Percentiles rank a stretch among this genome's conserved stretches.
phyloP scores from a whole-genome alignment of 2,797 vertebrate genomes.

The Lemur catta region DNA sequence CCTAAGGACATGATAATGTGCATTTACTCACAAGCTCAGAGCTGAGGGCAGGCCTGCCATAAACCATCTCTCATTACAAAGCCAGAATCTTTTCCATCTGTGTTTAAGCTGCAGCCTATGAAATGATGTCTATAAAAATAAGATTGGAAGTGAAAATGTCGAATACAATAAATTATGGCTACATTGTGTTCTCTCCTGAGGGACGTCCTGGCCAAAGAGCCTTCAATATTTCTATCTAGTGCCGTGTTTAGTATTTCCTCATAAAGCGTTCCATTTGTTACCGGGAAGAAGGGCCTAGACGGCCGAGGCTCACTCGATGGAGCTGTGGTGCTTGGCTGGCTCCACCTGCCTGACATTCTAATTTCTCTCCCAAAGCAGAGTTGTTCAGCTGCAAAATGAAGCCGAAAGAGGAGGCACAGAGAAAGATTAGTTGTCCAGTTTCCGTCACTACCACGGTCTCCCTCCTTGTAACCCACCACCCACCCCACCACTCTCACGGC shows the following conservation, averaged over 20 bases:
- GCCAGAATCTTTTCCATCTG: conserved; percentile 58
- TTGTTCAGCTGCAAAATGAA: background rate
- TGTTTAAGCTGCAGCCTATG: conserved; percentile 57
- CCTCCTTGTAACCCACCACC: background rate
- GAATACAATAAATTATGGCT: conserved; percentile 55
- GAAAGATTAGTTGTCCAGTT: background rate
- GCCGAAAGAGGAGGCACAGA: background rate
- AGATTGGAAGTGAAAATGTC: conserved; percentile 58
- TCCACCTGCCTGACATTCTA: conserved; percentile 38
- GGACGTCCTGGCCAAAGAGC: conserved; percentile 22
- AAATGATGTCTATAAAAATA: conserved; percentile 69
- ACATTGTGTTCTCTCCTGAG: conserved; percentile 51
- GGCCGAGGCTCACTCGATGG: background rate
- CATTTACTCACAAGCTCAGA: background rate
- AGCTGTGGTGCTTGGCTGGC: conserved; percentile 43
- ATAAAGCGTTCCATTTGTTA: conserved; percentile 57
- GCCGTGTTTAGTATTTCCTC: conserved; percentile 27
- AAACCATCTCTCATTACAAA: conserved; percentile 48
- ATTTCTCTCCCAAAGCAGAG: conserved; percentile 46
- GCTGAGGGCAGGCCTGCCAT: background rate
- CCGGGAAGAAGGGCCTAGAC: conserved; percentile 30
- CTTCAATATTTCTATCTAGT: conserved; percentile 21
- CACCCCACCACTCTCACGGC: fast-evolving
- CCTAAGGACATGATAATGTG: conserved; percentile 36
- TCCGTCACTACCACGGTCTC: background rate